Evolutionary conservation across 2,888 invertebrate genomes (phyloP).

Genomic region (Leucania comma): DNA sequence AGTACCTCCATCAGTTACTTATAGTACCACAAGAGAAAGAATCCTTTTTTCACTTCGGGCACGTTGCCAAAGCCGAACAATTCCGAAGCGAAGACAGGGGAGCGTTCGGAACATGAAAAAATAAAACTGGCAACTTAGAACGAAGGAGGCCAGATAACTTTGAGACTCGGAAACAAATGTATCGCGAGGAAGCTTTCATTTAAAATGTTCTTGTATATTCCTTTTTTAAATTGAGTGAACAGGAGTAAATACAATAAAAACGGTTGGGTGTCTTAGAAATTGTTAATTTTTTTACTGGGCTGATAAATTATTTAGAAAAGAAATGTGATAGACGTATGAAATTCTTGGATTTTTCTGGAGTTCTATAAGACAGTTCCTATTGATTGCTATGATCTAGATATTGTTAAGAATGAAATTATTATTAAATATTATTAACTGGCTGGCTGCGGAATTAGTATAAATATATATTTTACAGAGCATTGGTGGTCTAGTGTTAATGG

Average conservation of each 20-base stretch:
- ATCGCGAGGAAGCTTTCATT: constrained; percentile 59
- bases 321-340: too few relatives aligned
- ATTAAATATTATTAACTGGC: too few relatives aligned
- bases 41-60: constrained; percentile 49
- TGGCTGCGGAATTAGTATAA: too few relatives aligned
- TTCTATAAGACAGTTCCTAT: too few relatives aligned
- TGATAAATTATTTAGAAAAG: not conserved
- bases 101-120: constrained; percentile 54
- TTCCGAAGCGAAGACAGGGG: constrained; percentile 45
- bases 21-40: constrained; percentile 38
- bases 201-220: constrained; percentile 52
- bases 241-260: constrained; percentile 32
- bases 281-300: not conserved
- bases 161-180: constrained; percentile 54
- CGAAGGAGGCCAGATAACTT: constrained; percentile 46
- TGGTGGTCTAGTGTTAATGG: too few relatives aligned
- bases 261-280: not conserved
- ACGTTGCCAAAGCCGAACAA: constrained; percentile 55
- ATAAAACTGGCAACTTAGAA: constrained; percentile 52
- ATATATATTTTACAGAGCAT: too few relatives aligned
- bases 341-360: too few relatives aligned
- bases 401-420: too few relatives aligned
- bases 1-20: constrained; percentile 1
- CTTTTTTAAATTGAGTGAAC: constrained; percentile 32
- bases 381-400: too few relatives aligned